phyloP scores from a whole-genome alignment of 2,797 vertebrate species.

The Cirrhinus mrigala region DNA sequence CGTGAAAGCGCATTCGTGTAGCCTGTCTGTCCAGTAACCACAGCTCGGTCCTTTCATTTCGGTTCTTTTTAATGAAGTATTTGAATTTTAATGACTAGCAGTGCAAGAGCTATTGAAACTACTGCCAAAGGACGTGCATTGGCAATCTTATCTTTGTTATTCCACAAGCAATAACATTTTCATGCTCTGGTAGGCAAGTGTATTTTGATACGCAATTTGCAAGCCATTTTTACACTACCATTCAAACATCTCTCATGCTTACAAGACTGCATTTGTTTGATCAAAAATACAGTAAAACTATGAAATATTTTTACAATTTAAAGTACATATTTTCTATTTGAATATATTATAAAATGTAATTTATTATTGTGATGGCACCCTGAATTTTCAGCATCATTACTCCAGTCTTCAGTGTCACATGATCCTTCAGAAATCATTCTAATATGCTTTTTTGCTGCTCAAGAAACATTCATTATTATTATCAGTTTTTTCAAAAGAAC shows the following conservation, averaged over 20 bases:
- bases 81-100: slow-evolving; percentile 3
- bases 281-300: neutral
- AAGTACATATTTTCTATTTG: neutral
- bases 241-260: neutral
- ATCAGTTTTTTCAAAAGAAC: neutral
- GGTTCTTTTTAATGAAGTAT: slow-evolving; percentile 20
- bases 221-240: neutral
- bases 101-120: neutral
- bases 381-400: neutral
- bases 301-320: neutral
- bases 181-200: neutral
- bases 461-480: neutral
- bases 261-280: neutral
- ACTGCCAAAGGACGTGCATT: neutral
- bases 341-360: neutral
- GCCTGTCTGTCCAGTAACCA: neutral
- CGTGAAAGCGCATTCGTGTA: neutral
- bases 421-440: neutral
- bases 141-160: neutral
- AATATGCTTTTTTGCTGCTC: neutral
- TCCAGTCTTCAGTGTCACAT: neutral
- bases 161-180: neutral
- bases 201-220: neutral
- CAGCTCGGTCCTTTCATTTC: neutral
- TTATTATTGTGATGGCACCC: neutral